These are phyloP conservation scores for Sabellastarte sp. DNA, from an alignment of 2,888 invertebrate species.

Conservation along the genomic window DNA sequence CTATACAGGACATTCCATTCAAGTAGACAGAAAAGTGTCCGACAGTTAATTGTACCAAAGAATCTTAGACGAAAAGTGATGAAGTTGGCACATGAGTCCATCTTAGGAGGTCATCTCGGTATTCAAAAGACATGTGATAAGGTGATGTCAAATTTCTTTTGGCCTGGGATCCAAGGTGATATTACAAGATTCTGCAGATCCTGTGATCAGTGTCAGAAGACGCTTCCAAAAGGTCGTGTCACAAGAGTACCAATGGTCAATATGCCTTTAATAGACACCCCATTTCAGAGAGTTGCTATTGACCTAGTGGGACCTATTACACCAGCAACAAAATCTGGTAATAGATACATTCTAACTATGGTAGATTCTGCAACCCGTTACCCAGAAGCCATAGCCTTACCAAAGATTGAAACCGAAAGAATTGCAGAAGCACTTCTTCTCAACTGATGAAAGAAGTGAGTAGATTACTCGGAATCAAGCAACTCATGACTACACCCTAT, in stretches of 20 bases:
- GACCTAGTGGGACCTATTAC: background rate
- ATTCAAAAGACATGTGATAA: constrained; percentile 14
- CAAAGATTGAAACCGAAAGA: background rate
- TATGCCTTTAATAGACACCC: background rate
- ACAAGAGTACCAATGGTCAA: background rate
- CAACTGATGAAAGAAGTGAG: background rate
- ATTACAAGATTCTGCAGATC: background rate
- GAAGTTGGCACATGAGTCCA: constrained; percentile 26
- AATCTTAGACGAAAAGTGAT: constrained; percentile 10
- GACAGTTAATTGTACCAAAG: constrained; percentile 21
- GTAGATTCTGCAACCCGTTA: background rate
- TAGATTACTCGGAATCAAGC: constrained; percentile 17
- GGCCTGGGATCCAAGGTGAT: constrained; percentile 13
- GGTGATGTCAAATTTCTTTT: constrained; percentile 22
- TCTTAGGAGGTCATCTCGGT: constrained; percentile 22
- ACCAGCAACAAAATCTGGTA: background rate
- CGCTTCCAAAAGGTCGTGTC: background rate
- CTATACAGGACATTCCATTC: too few relatives aligned
- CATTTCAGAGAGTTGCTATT: background rate
- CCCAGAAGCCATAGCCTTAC: background rate
- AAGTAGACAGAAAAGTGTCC: background rate
- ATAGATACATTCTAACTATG: background rate
- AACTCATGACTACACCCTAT: constrained; percentile 14
- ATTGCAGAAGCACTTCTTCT: background rate
- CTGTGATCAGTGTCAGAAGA: background rate